Conservation (phyloP, 1,140 invertebrate genomes). For the Holotrichia oblita region DNA sequence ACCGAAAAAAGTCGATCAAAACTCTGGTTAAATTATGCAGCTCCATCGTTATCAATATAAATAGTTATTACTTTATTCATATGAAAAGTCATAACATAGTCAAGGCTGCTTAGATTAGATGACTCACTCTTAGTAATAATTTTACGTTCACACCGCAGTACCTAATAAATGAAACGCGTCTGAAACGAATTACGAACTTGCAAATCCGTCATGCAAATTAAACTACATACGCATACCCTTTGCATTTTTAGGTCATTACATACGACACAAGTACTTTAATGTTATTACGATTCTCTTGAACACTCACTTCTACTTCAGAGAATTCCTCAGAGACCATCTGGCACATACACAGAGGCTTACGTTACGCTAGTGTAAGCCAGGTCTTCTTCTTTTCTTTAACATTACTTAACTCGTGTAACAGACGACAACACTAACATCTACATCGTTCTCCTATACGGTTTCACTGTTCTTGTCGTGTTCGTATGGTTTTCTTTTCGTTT, state of each 20-base stretch:
- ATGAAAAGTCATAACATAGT: not conserved
- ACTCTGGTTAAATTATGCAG: no score
- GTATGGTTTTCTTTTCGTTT: not conserved
- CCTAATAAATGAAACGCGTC: not conserved
- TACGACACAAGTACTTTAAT: not conserved
- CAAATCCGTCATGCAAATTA: not conserved
- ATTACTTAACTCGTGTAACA: not conserved
- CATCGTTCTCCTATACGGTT: not conserved
- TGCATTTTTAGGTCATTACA: not conserved
- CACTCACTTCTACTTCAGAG: not conserved
- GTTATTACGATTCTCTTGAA: not conserved
- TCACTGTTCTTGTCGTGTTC: not conserved
- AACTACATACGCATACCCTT: not conserved
- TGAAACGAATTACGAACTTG: not conserved
- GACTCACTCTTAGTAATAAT: no score
- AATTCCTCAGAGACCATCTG: conserved; percentile 1
- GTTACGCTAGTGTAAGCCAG: not conserved
- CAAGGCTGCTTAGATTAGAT: no score
- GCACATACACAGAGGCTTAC: not conserved
- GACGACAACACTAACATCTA: not conserved
- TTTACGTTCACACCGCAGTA: no score
- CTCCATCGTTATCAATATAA: no score
- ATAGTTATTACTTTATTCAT: no score
- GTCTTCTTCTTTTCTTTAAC: not conserved
- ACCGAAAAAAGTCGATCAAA: no score